Conservation (phyloP, 2,113 vertebrate species). For the Sialia sialis region DNA sequence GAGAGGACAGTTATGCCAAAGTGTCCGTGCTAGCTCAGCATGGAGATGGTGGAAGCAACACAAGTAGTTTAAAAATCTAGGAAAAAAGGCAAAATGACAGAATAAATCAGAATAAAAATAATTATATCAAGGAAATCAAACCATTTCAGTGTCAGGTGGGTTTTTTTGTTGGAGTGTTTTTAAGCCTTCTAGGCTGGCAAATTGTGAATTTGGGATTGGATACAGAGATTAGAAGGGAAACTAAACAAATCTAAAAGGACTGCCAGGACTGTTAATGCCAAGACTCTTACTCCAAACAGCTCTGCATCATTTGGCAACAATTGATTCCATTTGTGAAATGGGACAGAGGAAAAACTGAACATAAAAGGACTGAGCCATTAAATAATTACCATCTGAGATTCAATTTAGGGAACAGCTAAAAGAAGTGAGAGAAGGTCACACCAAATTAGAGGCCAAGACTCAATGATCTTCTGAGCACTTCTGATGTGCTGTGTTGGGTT, state of each 20-base stretch:
- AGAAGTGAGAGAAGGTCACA: neutral
- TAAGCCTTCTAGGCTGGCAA: neutral
- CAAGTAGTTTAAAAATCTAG: neutral
- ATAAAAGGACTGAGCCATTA: neutral
- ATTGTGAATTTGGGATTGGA: neutral
- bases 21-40: neutral
- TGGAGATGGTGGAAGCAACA: neutral
- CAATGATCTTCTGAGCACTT: neutral
- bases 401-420: conserved; percentile 11
- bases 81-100: fast-evolving
- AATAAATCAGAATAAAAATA: neutral
- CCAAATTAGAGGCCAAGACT: neutral
- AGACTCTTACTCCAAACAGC: neutral
- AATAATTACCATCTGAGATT: conserved; percentile 4
- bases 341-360: neutral
- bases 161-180: neutral
- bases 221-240: neutral
- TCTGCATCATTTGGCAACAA: conserved; percentile 22
- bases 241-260: neutral
- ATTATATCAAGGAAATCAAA: neutral
- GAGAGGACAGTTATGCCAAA: fast-evolving
- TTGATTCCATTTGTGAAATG: neutral
- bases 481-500: neutral
- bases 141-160: neutral
- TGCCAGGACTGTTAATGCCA: conserved; percentile 15